These are phyloP conservation scores for Digitonthophagus gazella DNA, from an alignment of 2,888 invertebrate species.

Conservation along the genomic window DNA sequence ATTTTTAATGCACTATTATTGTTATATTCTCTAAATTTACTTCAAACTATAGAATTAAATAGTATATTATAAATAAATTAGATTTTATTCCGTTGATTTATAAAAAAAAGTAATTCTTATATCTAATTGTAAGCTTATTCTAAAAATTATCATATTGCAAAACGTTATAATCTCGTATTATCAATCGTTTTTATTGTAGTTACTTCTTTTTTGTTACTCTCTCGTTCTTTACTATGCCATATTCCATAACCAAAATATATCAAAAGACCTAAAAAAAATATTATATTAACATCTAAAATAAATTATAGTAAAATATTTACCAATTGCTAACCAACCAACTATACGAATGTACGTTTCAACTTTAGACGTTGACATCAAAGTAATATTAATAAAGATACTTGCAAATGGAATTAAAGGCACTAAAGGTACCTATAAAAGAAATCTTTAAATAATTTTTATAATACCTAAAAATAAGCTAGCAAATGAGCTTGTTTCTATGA, in stretches of 20 bases:
- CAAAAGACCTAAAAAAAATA: conserved; percentile 76
- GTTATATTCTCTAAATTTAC: too few relatives aligned
- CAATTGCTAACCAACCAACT: conserved; percentile 78
- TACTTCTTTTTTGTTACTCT: conserved; percentile 12
- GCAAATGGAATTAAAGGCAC: conserved; percentile 82
- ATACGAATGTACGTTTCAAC: conserved; percentile 86
- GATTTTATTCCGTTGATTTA: too few relatives aligned
- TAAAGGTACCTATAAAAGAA: conserved; percentile 67
- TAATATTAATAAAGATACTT: conserved; percentile 83
- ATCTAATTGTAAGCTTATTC: too few relatives aligned
- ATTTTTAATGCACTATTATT: too few relatives aligned
- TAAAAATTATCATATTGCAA: too few relatives aligned
- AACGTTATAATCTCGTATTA: not conserved
- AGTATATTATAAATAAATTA: too few relatives aligned
- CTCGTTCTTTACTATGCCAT: conserved; percentile 66
- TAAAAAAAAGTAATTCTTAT: too few relatives aligned
- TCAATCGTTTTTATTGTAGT: not conserved
- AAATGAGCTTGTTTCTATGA: too few relatives aligned
- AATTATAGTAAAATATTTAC: conserved; percentile 50
- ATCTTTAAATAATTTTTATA: not conserved
- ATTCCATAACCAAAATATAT: conserved; percentile 89
- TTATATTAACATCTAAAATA: too few relatives aligned
- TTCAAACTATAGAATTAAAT: too few relatives aligned
- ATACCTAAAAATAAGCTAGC: too few relatives aligned
- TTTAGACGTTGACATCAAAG: conserved; percentile 87